Evolutionary conservation across 2,797 vertebrate genomes (phyloP), one percentile per base, ranked within the genome.

Genomic region (Periparus ater): DNA sequence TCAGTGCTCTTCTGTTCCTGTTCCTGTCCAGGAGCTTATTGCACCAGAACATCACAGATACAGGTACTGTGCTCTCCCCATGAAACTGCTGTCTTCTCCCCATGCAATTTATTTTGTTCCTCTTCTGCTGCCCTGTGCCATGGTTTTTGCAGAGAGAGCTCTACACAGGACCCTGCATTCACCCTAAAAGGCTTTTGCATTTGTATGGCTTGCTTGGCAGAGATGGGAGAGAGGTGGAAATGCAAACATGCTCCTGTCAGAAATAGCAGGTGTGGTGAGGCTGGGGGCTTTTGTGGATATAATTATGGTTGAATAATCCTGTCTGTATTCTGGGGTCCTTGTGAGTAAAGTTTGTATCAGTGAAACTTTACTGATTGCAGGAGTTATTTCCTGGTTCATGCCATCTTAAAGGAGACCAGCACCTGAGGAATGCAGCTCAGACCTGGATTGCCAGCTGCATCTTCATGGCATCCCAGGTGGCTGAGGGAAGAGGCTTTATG

Each of bases 21-120:
- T 47, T 44, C 58, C 22, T 9, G 30, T 57, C 26, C 27, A 29
- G 19, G 29, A 44, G 8, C n/a, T 9, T 55, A 38, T 61, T 13
- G 4, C 40, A 70, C 21, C 47, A 62, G 38, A 38, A 38, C 42
- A 50, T 65, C 38, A 61, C 23, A 60, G 58, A n/a, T n/a, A n/a
- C n/a, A 36, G 20, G 26, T 47, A 23, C 15, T 7, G 22, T 0
- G 1, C 6, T 73, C 6, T 22, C 20, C 8, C 3, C 3, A 15
- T 22, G 25, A 70, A 58, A 72, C 20, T 48, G 9, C 11, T 42
- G 17, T 45, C 32, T 73, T 78, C 34, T 51, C 18, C 22, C 22
- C 9, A 3, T 25, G 16, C 9, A 70, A 14, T 72, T 26, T 22
- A 32, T 66, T 89, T 70, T 2, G 2, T 26, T 54, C 68, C 27